Base-by-base conservation (phyloP, 2,888 invertebrate species). In the Heliconius ethilla region DNA sequence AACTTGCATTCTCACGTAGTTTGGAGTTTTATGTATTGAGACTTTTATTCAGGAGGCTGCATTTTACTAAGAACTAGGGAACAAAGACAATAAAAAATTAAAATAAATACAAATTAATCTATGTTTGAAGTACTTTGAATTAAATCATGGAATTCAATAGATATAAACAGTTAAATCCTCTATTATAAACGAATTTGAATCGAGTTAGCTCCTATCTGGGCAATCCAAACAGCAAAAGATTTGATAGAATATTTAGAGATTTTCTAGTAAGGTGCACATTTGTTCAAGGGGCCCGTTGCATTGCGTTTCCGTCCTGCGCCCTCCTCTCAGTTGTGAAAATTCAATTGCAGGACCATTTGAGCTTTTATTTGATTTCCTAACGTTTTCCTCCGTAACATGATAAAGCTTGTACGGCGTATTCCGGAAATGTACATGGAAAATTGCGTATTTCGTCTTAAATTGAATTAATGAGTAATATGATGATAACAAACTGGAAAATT, bases 271-370 rank as follows among this genome's bases (percentile, higher is more conserved):
- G 27, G 74, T 62, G 45, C 74, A 27, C 65, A 45, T n/a, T 69
- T 69, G 59, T 74, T 65, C 67, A 72, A 67, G 76, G 76, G 78
- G 67, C 67, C 13, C 51, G 22, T 73, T 77, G 78, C 77, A 76
- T 75, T 62, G 67, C 75, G 67, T 77, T 79, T 75, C 73, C 81
- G 74, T 70, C 74, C 62, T 18, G 18, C 62, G 18, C 72, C 70
- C 81, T 70, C 59, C 70, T 75, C 70, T 65, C 55, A 40, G n/a
- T 67, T 51, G 75, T 73, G 76, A 76, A 79, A 80, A 81, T 79
- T 78, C 70, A 80, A 81, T 81, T 80, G 79, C 66, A 75, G 78
- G 70, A 75, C 78, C 79, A 78, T 81, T 79, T 78, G 79, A 76
- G 70, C 78, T 78, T 76, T 59, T 75, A 78, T 79, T 81, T 55